These are phyloP conservation scores for Phrixothrix hirtus DNA, from an alignment of 2,888 invertebrate genomes.

Conservation along the genomic window DNA sequence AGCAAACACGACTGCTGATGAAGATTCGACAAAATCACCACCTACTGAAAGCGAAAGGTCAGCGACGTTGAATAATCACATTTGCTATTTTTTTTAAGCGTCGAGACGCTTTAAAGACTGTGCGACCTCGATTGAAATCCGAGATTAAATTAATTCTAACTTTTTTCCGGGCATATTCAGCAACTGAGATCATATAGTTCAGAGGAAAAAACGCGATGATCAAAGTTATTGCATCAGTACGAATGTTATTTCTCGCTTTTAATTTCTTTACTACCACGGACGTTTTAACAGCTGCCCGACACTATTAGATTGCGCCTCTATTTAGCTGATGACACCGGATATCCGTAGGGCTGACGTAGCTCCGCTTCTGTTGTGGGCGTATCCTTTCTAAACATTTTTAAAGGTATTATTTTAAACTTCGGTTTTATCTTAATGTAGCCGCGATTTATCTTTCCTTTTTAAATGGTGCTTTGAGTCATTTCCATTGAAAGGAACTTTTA, in stretches of 20 bases:
- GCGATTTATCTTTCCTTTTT: no score
- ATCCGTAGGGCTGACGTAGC: conserved; percentile 35
- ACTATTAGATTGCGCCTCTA: conserved; percentile 33
- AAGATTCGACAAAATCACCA: background rate
- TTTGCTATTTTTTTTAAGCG: background rate
- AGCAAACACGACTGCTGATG: background rate
- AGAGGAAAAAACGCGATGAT: no score
- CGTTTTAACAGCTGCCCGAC: conserved; percentile 25
- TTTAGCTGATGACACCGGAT: conserved; percentile 41
- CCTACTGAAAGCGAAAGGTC: background rate
- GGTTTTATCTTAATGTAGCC: background rate
- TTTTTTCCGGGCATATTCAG: no score
- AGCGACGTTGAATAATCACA: background rate
- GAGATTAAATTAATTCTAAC: no score
- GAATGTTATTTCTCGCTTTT: background rate
- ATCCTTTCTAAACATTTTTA: conserved; percentile 4
- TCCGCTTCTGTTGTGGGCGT: conserved; percentile 31
- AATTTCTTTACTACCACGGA: background rate
- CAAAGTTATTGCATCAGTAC: background rate
- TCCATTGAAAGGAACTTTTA: no score
- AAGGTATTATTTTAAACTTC: background rate
- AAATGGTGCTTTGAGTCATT: no score
- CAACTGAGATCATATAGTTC: no score
- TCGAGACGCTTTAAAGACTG: background rate
- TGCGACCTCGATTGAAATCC: no score